Percentiles rank a stretch among this genome's conserved stretches.
phyloP scores from a whole-genome alignment of 2,888 invertebrate species.

The Mythimna lalbum region DNA sequence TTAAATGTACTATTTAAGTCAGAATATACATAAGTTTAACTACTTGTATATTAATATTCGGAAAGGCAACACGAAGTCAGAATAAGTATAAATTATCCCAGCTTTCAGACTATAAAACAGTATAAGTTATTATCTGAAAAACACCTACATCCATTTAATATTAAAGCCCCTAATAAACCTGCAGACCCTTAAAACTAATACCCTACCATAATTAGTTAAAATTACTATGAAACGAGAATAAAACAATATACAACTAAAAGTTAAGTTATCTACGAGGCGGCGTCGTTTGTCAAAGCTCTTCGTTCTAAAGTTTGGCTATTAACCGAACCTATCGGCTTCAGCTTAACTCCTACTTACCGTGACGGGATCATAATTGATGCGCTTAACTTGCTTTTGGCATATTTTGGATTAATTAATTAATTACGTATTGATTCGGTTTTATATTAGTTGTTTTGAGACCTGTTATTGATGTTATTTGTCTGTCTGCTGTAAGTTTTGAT shows the following conservation, averaged over 20 bases:
- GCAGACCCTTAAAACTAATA: slow-evolving; percentile 24
- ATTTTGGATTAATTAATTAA: slow-evolving; percentile 62
- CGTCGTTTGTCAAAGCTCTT: slow-evolving; percentile 72
- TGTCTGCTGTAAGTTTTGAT: neutral
- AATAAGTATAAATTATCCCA: slow-evolving; percentile 5
- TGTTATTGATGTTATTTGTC: slow-evolving; percentile 7
- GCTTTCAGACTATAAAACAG: neutral
- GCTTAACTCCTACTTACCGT: slow-evolving; percentile 69
- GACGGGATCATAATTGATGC: slow-evolving; percentile 72
- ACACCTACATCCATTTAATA: slow-evolving; percentile 24
- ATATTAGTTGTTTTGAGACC: neutral
- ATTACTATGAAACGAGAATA: slow-evolving; percentile 59
- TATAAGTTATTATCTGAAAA: slow-evolving; percentile 1
- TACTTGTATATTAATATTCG: neutral
- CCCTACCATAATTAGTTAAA: slow-evolving; percentile 53
- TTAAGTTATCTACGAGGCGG: slow-evolving; percentile 60
- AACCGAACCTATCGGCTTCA: slow-evolving; percentile 69
- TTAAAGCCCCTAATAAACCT: slow-evolving; percentile 19
- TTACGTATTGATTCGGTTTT: slow-evolving; percentile 46
- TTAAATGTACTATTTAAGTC: neutral
- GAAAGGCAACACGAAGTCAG: neutral
- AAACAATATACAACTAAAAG: slow-evolving; percentile 63
- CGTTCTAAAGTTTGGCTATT: slow-evolving; percentile 70
- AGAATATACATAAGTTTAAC: neutral
- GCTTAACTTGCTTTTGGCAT: slow-evolving; percentile 64